phyloP scores from a whole-genome alignment of 2,888 invertebrate genomes.

The Calliphora vomitoria region DNA sequence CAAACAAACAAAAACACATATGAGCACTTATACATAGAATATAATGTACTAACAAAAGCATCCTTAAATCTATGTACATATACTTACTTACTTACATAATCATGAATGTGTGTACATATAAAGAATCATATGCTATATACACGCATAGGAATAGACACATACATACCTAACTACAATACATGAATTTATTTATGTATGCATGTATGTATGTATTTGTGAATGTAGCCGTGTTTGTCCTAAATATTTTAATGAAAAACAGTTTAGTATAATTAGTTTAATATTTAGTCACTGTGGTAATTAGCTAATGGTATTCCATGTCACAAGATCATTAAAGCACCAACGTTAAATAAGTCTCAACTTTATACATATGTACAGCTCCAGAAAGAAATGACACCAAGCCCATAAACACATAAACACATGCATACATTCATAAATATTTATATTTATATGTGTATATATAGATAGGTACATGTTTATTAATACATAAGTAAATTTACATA shows the following conservation, averaged over 20 bases:
- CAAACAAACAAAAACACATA: conserved; percentile 23
- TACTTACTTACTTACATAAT: too few species aligned
- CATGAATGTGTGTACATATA: not conserved
- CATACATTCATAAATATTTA: conserved; percentile 30
- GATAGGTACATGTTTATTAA: too few species aligned
- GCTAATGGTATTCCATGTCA: conserved; percentile 71
- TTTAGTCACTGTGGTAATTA: conserved; percentile 72
- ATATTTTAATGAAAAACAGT: conserved; percentile 65
- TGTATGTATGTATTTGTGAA: not conserved
- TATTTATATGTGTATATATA: not conserved
- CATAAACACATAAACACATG: not conserved
- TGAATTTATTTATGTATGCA: conserved; percentile 3
- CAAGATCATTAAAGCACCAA: conserved; percentile 65
- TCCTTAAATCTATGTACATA: not conserved
- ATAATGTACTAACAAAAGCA: conserved; percentile 17
- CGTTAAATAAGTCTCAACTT: conserved; percentile 39
- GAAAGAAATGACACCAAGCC: conserved; percentile 1
- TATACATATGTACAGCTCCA: not conserved
- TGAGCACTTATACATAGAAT: not conserved
- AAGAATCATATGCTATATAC: not conserved
- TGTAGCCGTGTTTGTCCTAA: conserved; percentile 48
- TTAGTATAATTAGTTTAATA: conserved; percentile 67
- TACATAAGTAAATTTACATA: not conserved
- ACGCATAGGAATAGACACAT: not conserved
- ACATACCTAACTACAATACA: not conserved